Base-by-base conservation (phyloP, 1,140 invertebrate genomes). In the Hydropsyche tenuis region DNA sequence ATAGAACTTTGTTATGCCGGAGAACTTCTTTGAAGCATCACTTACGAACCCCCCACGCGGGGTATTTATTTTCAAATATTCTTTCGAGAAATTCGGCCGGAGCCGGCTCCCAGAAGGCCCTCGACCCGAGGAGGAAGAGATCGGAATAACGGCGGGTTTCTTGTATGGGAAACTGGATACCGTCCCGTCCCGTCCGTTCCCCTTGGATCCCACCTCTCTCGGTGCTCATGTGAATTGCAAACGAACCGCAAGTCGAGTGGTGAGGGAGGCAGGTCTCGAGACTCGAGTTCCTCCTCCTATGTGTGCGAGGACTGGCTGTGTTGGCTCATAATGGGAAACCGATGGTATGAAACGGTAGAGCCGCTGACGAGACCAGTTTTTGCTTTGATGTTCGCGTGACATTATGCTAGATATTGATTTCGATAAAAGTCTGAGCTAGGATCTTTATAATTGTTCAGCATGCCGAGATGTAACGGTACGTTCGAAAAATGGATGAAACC, bases 231-330 rank as follows among this genome's bases (percentile, higher is more conserved):
- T 69, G 65, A 69, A 69, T 69, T 69, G 65, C 65, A 69, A 69
- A 69, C 65, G 65, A 69, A 69, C 65, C 65, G 65, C 65, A 69
- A 51, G 43, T 69, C 65, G 65, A 69, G 65, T 69, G 45, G 45
- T 11, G 37, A 43, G 16, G 43, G 46, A 37, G 9, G 3, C 3
- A 37, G 30, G 30, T 37, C 30, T 37, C 30, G 30, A n/a, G n/a
- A n/a, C n/a, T 37, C 30, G 30, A 4, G 30, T 37, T 4, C 30
- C 30, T 37, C 30, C 30, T 37, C n/a, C n/a, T n/a, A n/a, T n/a
- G n/a, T n/a, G n/a, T n/a, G n/a, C n/a, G n/a, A n/a, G n/a, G n/a
- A n/a, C n/a, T n/a, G n/a, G 6, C 60, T 5, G 60, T 25, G 12
- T 18, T 9, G 11, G 60, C 23, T 27, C 23, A 45, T 65, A 16